These are phyloP conservation scores for Eriocheir sinensis DNA, from an alignment of 1,140 invertebrate species.

Conservation along the genomic window DNA sequence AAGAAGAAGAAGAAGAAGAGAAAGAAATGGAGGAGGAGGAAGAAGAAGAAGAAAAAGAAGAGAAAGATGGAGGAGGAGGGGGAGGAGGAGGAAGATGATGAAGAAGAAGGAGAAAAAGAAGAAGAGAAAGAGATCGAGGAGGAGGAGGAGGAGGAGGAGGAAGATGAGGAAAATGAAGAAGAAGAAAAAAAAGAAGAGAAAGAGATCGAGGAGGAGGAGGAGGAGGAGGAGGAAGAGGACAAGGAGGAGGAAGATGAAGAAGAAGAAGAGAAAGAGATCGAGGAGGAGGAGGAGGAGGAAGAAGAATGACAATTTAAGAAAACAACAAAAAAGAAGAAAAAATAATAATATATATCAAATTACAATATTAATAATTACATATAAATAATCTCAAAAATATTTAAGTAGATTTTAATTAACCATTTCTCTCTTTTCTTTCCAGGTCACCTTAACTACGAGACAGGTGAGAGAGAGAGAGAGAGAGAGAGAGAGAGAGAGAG, in stretches of 20 bases:
- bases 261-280: too few species aligned
- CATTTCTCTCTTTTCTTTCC: not conserved
- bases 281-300: too few species aligned
- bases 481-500: conserved; percentile 22
- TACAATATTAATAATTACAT: too few species aligned
- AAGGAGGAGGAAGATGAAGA: too few species aligned
- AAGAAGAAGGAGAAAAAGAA: not conserved
- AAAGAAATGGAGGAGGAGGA: not conserved
- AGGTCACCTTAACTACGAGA: too few species aligned
- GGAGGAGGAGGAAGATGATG: not conserved
- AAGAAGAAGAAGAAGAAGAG: not conserved
- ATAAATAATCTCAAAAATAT: too few species aligned
- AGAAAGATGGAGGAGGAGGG: not conserved
- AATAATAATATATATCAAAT: too few species aligned
- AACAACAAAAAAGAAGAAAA: too few species aligned
- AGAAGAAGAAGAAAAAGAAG: not conserved
- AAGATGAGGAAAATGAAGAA: not conserved
- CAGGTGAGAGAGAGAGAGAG: conserved; percentile 22
- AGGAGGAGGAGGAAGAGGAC: not conserved
- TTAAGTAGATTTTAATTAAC: too few species aligned
- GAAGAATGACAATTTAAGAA: too few species aligned
- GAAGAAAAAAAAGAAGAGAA: not conserved
- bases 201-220: not conserved
- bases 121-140: not conserved
- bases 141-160: not conserved